Evolutionary conservation across 2,888 invertebrate genomes (phyloP).

Genomic region (Nephrotoma guestfalica): DNA sequence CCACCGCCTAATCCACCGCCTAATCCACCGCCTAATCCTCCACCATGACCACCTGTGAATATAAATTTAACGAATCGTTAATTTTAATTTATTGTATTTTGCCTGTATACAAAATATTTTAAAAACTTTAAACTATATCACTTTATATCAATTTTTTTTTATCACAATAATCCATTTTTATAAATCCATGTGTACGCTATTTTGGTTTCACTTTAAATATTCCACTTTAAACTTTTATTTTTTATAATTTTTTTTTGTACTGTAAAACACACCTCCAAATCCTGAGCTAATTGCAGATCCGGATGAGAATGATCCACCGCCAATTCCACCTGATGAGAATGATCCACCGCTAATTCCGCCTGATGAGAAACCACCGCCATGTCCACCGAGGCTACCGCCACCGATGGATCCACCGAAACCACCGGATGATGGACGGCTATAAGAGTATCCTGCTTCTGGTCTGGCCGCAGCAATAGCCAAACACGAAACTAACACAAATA

Average conservation of each 20-base stretch:
- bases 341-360: slow-evolving; percentile 11
- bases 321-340: slow-evolving; percentile 11
- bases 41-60: slow-evolving; percentile 12
- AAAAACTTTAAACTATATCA: not conserved
- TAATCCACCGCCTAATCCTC: slow-evolving; percentile 19
- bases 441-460: slow-evolving; percentile 32
- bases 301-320: slow-evolving; percentile 16
- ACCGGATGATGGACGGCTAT: slow-evolving; percentile 21
- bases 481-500: slow-evolving; percentile 32
- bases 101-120: not conserved
- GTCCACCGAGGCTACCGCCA: slow-evolving; percentile 14
- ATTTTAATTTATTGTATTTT: not conserved
- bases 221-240: not conserved
- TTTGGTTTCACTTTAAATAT: not conserved
- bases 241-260: not conserved
- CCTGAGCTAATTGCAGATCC: slow-evolving; percentile 18
- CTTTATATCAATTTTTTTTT: not conserved
- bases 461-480: slow-evolving; percentile 31
- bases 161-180: not conserved
- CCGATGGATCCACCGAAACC: slow-evolving; percentile 28
- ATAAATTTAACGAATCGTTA: not conserved
- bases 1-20: slow-evolving; percentile 17
- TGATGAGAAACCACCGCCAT: slow-evolving; percentile 12
- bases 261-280: slow-evolving; percentile 13
- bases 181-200: not conserved